phyloP scores from a whole-genome alignment of 2,888 invertebrate genomes.

The Drosophila paracracens region DNA sequence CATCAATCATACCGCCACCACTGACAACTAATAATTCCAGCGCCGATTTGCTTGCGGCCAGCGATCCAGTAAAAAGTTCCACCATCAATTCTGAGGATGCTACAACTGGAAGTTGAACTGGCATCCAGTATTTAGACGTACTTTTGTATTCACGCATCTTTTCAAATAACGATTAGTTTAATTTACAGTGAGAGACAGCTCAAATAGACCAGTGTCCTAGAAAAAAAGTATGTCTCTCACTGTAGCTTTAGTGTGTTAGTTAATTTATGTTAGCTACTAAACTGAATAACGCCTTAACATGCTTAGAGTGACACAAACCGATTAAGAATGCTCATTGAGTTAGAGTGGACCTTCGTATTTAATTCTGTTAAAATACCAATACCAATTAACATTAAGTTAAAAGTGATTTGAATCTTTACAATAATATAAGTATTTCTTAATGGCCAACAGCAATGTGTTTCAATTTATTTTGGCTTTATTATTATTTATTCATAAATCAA shows the following conservation, averaged over 20 bases:
- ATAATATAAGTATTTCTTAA: conserved; percentile 65
- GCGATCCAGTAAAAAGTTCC: conserved; percentile 58
- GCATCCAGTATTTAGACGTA: conserved; percentile 40
- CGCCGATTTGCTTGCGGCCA: conserved; percentile 59
- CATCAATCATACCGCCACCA: conserved; percentile 6
- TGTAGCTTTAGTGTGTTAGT: conserved; percentile 41
- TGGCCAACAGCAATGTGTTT: conserved; percentile 32
- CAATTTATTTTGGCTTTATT: neutral
- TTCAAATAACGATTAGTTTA: conserved; percentile 39
- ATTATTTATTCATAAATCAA: too few relatives aligned
- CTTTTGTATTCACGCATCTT: conserved; percentile 20
- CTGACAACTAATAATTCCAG: conserved; percentile 54
- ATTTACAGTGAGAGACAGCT: conserved; percentile 2
- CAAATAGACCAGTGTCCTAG: too few relatives aligned
- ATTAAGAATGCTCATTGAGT: conserved; percentile 71
- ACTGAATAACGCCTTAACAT: conserved; percentile 38
- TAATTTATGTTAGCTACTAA: conserved; percentile 57
- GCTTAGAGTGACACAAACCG: conserved; percentile 33
- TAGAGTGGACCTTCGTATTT: conserved; percentile 39
- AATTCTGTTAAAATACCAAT: conserved; percentile 50
- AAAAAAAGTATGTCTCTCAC: too few relatives aligned
- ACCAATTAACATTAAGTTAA: conserved; percentile 59
- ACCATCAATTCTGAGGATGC: conserved; percentile 63
- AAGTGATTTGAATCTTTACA: conserved; percentile 68
- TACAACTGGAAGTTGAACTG: conserved; percentile 56